These are phyloP conservation scores for Epinephelus lanceolatus DNA, from an alignment of 2,113 vertebrate species.

Conservation along the genomic window DNA sequence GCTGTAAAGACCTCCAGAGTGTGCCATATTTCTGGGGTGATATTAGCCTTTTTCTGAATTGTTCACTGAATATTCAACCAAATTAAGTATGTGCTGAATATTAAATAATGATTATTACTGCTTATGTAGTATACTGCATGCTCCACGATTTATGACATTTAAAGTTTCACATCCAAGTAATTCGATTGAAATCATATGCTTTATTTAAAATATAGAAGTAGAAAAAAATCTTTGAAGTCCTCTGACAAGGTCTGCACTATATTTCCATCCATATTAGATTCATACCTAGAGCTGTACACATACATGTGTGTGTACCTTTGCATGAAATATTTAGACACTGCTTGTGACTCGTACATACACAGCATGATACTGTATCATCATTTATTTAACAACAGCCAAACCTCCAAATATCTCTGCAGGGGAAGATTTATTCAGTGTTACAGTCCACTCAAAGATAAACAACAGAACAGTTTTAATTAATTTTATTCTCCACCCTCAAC, in stretches of 20 bases:
- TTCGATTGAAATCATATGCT: background rate
- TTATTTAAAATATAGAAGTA: background rate
- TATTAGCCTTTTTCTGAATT: too few species aligned
- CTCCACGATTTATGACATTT: too few species aligned
- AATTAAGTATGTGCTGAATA: too few species aligned
- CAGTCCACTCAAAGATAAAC: conserved; percentile 19
- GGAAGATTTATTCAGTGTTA: background rate
- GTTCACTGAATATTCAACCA: too few species aligned
- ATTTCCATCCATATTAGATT: background rate
- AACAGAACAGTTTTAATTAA: background rate
- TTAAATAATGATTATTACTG: too few species aligned
- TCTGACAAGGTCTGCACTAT: background rate
- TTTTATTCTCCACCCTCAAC: conserved; percentile 37
- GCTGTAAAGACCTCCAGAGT: too few species aligned
- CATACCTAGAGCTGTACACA: background rate
- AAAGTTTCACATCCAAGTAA: too few species aligned
- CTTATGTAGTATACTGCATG: too few species aligned
- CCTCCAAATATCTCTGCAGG: conserved; percentile 10
- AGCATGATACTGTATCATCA: conserved; percentile 41
- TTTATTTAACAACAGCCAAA: conserved; percentile 26
- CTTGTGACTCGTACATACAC: conserved; percentile 25
- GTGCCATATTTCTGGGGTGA: too few species aligned
- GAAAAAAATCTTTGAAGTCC: background rate
- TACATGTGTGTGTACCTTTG: background rate
- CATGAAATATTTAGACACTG: conserved; percentile 49